Evolutionary conservation across 2,113 vertebrate species (phyloP), one percentile per base, ranked within the genome.

Genomic region (Collichthys lucidus): DNA sequence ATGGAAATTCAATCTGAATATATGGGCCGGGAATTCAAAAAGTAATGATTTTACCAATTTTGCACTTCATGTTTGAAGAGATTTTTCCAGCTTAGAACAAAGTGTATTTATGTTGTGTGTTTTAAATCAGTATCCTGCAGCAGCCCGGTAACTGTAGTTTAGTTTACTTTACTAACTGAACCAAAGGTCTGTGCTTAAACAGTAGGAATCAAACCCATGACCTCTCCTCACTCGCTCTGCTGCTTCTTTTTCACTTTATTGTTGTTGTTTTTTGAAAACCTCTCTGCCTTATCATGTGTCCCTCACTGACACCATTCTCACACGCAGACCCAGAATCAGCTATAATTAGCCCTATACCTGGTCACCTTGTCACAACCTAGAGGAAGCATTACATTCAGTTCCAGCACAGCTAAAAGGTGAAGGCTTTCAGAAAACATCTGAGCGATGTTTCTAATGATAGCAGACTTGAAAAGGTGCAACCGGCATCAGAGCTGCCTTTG

Each of bases 401-500:
- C 60, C 6, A 24, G 29, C 19, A 10, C 64, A 14, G 46, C 56
- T 70, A 16, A 65, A 60, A 62, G 88, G 61, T 56, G 11, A 47
- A 15, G 26, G 22, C 77, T 79, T 84, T 50, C 56, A 88, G 84
- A 62, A 87, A 85, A 80, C 63, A 80, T 81, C 29, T 24, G 24
- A 85, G 61, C 26, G 63, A 10, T 16, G 20, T 52, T 74, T 78
- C 63, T 35, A 22, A 57, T 72, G 67, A 63, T 42, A 56, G 19
- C 59, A 20, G 49, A 52, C 64, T 24, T 60, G 47, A 55, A 71
- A 56, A 49, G 20, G 15, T 11, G 22, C 40, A 72, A 40, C 40
- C 42, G 24, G 24, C 49, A 42, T 31, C 22, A 44, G 31, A 29
- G 66, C 52, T 11, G 57, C 49, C 22, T 46, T n/a, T 26, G n/a